Conservation (phyloP, 2,113 vertebrate genomes). For the Panthera leo region DNA sequence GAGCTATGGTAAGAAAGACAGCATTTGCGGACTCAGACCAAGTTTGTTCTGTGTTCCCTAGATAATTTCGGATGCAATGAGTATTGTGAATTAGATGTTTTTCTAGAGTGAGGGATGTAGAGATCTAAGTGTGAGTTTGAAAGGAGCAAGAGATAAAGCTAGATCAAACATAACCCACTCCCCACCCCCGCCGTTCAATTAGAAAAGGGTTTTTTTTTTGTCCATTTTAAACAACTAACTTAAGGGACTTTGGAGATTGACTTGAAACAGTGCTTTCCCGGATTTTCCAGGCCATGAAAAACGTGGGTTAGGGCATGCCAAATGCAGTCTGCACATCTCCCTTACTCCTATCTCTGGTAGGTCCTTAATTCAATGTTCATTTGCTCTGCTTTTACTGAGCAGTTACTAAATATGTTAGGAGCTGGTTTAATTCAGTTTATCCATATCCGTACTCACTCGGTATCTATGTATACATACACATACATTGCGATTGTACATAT, state of each 20-base stretch:
- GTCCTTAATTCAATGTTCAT: background rate
- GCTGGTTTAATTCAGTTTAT: background rate
- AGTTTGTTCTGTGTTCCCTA: background rate
- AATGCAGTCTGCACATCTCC: background rate
- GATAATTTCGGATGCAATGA: background rate
- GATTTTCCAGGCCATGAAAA: conserved; percentile 8
- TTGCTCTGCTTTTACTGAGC: background rate
- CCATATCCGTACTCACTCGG: background rate
- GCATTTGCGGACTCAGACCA: background rate
- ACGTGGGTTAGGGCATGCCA: background rate
- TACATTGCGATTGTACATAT: background rate
- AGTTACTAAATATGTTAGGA: background rate
- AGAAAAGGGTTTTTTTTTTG: conserved; percentile 6
- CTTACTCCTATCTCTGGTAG: background rate
- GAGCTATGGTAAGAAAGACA: background rate
- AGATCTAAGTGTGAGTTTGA: background rate
- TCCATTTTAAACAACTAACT: conserved; percentile 14
- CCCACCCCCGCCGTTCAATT: background rate
- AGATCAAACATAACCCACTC: background rate
- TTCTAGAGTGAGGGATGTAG: background rate
- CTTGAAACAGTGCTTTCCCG: background rate
- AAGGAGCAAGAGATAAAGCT: background rate
- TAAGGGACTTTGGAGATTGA: background rate
- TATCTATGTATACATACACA: background rate
- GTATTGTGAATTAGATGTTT: background rate